These are phyloP conservation scores for Aviceda subcristata DNA, from an alignment of 2,113 vertebrate genomes.

Conservation along the genomic window DNA sequence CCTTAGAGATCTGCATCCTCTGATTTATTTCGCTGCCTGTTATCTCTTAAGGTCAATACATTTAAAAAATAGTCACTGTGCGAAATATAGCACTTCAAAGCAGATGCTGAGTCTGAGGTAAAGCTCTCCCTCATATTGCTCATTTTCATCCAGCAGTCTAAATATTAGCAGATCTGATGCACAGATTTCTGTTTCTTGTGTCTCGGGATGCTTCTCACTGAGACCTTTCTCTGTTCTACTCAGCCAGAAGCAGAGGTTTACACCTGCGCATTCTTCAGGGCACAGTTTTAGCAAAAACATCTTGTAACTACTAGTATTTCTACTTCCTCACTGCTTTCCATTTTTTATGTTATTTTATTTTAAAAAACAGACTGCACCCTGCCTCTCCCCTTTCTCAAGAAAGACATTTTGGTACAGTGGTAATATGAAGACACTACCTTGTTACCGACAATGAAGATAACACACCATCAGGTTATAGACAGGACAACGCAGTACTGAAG, in stretches of 20 bases:
- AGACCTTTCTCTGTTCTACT: not conserved
- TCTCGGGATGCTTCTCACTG: not conserved
- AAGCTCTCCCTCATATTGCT: not conserved
- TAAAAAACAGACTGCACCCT: not conserved
- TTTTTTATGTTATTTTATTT: not conserved
- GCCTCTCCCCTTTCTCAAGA: not conserved
- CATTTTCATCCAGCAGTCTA: not conserved
- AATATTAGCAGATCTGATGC: not conserved
- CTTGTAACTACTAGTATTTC: not conserved
- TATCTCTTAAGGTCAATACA: not conserved
- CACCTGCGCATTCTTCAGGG: not conserved
- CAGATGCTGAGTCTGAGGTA: not conserved
- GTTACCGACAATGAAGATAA: not conserved
- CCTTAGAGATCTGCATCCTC: not conserved
- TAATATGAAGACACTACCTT: not conserved
- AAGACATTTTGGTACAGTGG: not conserved
- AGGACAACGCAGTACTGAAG: not conserved
- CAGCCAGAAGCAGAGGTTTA: not conserved
- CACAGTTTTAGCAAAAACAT: not conserved
- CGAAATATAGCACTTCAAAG: not conserved
- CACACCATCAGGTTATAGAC: not conserved
- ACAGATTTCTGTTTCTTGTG: not conserved
- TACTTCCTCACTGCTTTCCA: not conserved
- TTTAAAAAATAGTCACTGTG: not conserved
- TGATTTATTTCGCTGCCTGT: not conserved